Percentiles rank a stretch among this genome's conserved stretches.
These are phyloP conservation scores for Drosophila fulvimacula DNA, from an alignment of 2,888 invertebrate genomes.

Conservation along the genomic window DNA sequence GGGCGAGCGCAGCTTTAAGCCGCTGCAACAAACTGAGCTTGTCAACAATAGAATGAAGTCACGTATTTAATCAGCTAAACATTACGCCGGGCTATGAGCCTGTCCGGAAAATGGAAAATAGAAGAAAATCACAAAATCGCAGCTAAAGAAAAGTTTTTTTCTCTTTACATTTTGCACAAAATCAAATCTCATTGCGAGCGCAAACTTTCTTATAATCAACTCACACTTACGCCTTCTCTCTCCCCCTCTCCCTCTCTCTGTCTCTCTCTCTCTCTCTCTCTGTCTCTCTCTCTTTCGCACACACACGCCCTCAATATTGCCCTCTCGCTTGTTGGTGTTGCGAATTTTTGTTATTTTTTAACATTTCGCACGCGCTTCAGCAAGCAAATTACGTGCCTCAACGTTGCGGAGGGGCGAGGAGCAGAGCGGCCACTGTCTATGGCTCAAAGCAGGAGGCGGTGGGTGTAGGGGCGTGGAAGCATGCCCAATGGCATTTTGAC, in stretches of 20 bases:
- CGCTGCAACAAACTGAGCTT: conserved; percentile 60
- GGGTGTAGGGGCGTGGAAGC: conserved; percentile 12
- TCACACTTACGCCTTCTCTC: background rate
- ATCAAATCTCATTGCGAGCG: conserved; percentile 55
- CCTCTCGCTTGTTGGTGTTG: background rate
- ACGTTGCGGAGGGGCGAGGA: conserved; percentile 10
- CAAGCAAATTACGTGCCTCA: conserved; percentile 73
- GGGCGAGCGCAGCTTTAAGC: conserved; percentile 30
- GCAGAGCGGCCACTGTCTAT: background rate
- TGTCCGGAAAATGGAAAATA: conserved; percentile 35
- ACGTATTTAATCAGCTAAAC: conserved; percentile 84
- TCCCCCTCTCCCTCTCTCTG: background rate
- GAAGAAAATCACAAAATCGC: conserved; percentile 12
- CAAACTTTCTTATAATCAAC: conserved; percentile 57
- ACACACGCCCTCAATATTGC: background rate
- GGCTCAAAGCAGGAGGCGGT: background rate
- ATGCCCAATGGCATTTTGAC: conserved; percentile 78
- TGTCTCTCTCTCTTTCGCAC: background rate
- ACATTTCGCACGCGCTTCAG: conserved; percentile 59
- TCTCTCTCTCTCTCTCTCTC: background rate
- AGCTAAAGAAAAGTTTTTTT: conserved; percentile 19
- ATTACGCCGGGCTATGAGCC: conserved; percentile 67
- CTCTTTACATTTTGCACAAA: conserved; percentile 41
- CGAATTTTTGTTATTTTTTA: conserved; percentile 26
- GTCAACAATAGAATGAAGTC: conserved; percentile 81